Percentiles rank a stretch among this genome's conserved stretches.
Conservation (phyloP, 2,797 vertebrate genomes). For the Lacerta bilineata region DNA sequence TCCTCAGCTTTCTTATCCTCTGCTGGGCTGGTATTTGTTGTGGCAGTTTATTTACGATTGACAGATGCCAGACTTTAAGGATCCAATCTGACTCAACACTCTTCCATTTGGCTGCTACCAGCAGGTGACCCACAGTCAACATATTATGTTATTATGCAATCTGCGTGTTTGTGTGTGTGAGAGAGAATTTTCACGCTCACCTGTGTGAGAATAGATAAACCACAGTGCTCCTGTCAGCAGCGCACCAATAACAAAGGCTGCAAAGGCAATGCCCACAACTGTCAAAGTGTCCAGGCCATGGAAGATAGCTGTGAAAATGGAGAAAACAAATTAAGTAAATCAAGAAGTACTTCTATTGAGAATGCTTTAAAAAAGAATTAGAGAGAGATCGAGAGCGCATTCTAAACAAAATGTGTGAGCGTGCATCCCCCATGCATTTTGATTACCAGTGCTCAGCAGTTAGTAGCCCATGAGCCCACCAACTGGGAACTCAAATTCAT, state of each 20-base stretch:
- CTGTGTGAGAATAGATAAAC: conserved; percentile 98
- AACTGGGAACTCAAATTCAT: not conserved
- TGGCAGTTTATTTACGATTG: not conserved
- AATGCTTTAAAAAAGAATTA: rapidly evolving
- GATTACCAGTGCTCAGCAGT: not conserved
- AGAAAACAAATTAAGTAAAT: conserved; percentile 28
- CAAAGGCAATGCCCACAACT: conserved; percentile 95
- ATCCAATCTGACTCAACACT: not conserved
- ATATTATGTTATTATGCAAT: not conserved
- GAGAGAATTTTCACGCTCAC: conserved; percentile 75
- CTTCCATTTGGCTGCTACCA: not conserved
- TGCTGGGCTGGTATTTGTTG: not conserved
- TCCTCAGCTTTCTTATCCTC: not conserved
- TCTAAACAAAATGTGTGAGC: not conserved
- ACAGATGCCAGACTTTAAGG: not conserved
- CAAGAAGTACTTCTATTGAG: not conserved
- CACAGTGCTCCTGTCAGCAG: conserved; percentile 95
- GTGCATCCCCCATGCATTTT: not conserved
- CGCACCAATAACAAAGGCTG: conserved; percentile 94
- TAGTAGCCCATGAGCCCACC: not conserved
- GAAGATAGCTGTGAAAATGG: conserved; percentile 75
- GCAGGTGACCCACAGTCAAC: not conserved
- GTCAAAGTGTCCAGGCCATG: conserved; percentile 91
- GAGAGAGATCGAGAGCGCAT: not conserved
- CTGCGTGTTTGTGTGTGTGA: rapidly evolving